Evolutionary conservation across 2,113 vertebrate species (phyloP).

Genomic region (Apodemus speciosus): DNA sequence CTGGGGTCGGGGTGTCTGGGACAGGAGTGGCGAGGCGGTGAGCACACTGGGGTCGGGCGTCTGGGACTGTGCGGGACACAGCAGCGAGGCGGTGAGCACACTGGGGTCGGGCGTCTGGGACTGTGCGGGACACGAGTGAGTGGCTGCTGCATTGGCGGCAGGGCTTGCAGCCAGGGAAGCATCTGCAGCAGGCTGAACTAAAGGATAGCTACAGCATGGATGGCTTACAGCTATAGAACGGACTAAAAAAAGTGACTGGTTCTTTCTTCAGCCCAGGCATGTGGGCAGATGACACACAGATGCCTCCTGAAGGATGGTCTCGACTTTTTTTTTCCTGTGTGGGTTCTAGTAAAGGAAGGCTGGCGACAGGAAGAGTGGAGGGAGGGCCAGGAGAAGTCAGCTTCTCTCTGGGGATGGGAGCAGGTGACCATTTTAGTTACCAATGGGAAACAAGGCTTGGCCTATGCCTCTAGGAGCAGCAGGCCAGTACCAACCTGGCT

Average conservation of each 20-base stretch:
- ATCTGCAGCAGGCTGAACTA: background rate
- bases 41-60: too few species aligned
- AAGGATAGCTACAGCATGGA: background rate
- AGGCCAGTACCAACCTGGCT: slow-evolving; percentile 89
- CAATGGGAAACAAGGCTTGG: background rate
- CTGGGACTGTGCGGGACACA: too few species aligned
- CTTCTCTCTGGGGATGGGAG: background rate
- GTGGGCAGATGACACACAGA: background rate
- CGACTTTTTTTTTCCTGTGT: background rate
- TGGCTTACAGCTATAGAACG: background rate
- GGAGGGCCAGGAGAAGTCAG: background rate
- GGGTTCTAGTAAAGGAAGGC: background rate
- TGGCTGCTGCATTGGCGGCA: background rate
- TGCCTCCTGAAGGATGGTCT: background rate
- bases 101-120: background rate
- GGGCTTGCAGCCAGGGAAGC: background rate
- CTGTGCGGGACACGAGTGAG: background rate
- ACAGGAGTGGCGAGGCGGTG: background rate
- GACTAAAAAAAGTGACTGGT: background rate
- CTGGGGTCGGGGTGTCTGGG: background rate
- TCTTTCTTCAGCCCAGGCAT: background rate
- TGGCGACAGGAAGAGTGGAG: background rate
- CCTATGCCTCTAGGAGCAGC: slow-evolving; percentile 88
- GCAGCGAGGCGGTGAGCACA: too few species aligned
- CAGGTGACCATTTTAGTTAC: background rate